A percentile compares a stretch with the other conserved stretches of the same genome.
Evolutionary conservation across 2,888 invertebrate genomes (phyloP).

Genomic region (Pyrochroa serraticornis): DNA sequence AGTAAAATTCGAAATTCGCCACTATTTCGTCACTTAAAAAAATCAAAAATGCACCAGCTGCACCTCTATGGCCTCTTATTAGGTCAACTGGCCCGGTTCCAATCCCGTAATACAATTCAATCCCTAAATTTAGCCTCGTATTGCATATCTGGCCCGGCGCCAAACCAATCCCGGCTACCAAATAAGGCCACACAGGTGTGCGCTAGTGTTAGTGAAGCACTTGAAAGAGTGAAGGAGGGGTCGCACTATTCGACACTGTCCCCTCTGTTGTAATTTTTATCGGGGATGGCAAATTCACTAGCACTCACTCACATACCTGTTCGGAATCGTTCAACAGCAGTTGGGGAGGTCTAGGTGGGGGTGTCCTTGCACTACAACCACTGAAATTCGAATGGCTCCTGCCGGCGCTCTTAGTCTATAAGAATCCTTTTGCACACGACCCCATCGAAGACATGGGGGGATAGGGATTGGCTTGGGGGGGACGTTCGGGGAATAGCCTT

Average conservation of each 20-base stretch:
- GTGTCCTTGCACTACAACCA: constrained; percentile 65
- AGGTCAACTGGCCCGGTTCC: constrained; percentile 55
- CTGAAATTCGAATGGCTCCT: constrained; percentile 65
- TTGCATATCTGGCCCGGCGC: constrained; percentile 42
- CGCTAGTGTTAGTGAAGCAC: not conserved
- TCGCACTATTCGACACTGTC: constrained; percentile 4
- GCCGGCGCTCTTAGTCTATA: constrained; percentile 65
- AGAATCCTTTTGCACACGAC: constrained; percentile 66
- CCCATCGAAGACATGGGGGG: constrained; percentile 50
- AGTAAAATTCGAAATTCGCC: no score
- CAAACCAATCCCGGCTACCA: constrained; percentile 45
- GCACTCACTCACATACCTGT: constrained; percentile 53
- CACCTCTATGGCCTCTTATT: constrained; percentile 36
- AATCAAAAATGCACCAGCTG: constrained; percentile 3
- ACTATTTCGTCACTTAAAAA: not conserved
- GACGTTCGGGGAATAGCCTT: constrained; percentile 58
- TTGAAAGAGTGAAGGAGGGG: no score
- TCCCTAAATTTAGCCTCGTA: constrained; percentile 31
- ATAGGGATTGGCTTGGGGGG: constrained; percentile 32
- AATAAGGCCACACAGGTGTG: constrained; percentile 43
- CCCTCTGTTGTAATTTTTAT: not conserved
- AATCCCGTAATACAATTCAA: constrained; percentile 58
- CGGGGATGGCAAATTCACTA: constrained; percentile 28
- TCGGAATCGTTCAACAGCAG: constrained; percentile 52
- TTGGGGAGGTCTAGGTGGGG: constrained; percentile 45